Evolutionary conservation across 2,797 vertebrate species (phyloP), one percentile per base, ranked within the genome.

Genomic region (Amniataba percoides): DNA sequence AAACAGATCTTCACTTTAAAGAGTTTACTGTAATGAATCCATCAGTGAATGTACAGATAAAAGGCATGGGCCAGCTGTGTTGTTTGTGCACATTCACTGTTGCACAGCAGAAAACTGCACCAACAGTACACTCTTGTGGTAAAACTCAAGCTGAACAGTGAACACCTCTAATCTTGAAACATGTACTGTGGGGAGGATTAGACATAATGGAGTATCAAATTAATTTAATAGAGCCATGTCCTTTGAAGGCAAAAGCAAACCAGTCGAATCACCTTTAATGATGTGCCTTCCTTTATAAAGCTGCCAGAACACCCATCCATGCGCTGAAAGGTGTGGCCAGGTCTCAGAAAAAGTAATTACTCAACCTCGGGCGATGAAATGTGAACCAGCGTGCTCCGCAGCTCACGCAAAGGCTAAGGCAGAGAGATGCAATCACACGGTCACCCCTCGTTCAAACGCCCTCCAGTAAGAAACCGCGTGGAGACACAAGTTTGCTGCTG

Each of bases 281-380:
- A 49, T 12, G 42, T 5, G 3, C 1, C 25, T 69, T 1, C 5
- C 71, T 89, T 88, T 90, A 73, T 81, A 34, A 63, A 31, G 46
- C 48, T 69, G 83, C 79, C 81, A 79, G 64, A 43, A 59, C 39
- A 36, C 8, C 59, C 11, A 11, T 21, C 67, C 39, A 69, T 84
- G 27, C 27, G 27, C 27, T 31, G 27, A 31, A 31, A 31, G 83
- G 78, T 69, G 81, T 74, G 84, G 56, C 39, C 52, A n/a, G 43
- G 64, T 55, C 23, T 4, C 7, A 62, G 51, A 27, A 51, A 2
- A 57, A 31, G 39, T 14, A 36, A 66, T 53, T 39, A 57, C 42
- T 62, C 65, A 34, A 52, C 84, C 74, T 46, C 13, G 0, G 73
- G 87, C 59, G 60, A 46, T 77, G 87, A 83, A 89, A 89, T 43